Evolutionary conservation across 1,140 invertebrate species (phyloP).

Genomic region (Venustaconcha ellipsiformis): DNA sequence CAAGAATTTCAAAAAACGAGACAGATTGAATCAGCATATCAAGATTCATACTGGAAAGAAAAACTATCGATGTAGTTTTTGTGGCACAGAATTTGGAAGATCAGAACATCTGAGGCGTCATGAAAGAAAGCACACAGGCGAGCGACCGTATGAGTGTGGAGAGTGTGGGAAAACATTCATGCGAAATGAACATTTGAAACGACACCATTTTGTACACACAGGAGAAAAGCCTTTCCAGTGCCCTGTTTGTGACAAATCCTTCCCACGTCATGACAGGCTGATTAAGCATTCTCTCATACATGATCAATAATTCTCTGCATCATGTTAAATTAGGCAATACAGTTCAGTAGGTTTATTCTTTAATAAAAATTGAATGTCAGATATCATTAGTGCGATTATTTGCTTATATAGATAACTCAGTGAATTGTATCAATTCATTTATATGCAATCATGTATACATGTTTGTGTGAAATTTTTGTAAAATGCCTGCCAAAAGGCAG

Average conservation of each 20-base stretch:
- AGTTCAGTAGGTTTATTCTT: too few species aligned
- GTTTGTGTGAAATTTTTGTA: too few species aligned
- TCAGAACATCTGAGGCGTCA: constrained; percentile 88
- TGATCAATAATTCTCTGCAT: constrained; percentile 20
- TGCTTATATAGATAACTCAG: too few species aligned
- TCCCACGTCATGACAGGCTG: constrained; percentile 27
- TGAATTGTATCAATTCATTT: too few species aligned
- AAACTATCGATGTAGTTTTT: constrained; percentile 27
- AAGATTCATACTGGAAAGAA: constrained; percentile 32
- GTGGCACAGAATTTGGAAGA: constrained; percentile 20
- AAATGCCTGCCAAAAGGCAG: too few species aligned
- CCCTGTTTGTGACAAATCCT: constrained; percentile 24
- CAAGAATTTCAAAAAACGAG: constrained; percentile 30
- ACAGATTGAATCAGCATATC: constrained; percentile 20
- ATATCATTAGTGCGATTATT: too few species aligned
- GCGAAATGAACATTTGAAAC: constrained; percentile 33
- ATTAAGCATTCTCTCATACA: constrained; percentile 32
- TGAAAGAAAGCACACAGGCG: constrained; percentile 96
- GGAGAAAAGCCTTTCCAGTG: constrained; percentile 33
- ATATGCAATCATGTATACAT: too few species aligned
- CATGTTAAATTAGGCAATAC: too few species aligned
- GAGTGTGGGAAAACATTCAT: constrained; percentile 75
- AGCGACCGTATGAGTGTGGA: constrained; percentile 95
- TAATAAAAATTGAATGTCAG: too few species aligned
- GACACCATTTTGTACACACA: constrained; percentile 29